Base-by-base conservation (phyloP, 2,888 invertebrate species). In the Marronus borbonicus region DNA sequence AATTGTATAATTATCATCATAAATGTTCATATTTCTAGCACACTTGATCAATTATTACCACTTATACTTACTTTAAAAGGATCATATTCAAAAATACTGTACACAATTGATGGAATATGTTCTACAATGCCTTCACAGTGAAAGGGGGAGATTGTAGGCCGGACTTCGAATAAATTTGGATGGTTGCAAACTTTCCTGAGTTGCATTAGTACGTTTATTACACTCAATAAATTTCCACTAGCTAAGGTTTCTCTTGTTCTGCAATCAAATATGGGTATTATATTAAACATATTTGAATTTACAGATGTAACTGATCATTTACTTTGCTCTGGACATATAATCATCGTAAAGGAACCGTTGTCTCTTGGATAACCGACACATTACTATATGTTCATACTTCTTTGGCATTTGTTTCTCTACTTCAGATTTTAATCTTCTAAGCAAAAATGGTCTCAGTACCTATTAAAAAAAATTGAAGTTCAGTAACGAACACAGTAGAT, bases 261-360 rank as follows among this genome's bases (percentile, higher is more conserved):
- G 87, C 78, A 88, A 87, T 81, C 50, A 76, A 78, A 65, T 10
- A 68, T 31, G 1, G 12, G 75, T 44, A 60, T 78, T 78, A 50
- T 68, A 76, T 52, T n/a, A 20, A 31, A 60, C 10, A 64, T 64
- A 1, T 44, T 24, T 1, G 39, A 44, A 44, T 58, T 77, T 58
- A 44, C 12, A 12, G 8, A 8, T 44, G 12, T 12, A 44, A 12
- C 12, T 44, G 10, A 20, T 10, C 3, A 90, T 93, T 91, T 89
- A 96, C 96, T 96, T 95, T 86, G 98, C 94, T 85, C 97, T 93
- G 76, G 97, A 95, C 98, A 99, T 99, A 90, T 99, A 99, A 89
- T 99, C 99, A 90, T 99, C 99, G 90, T 99, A 99, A 79, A 99
- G 92, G 90, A 93, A 98, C 81, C 99, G 93, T 89, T 99, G 99